Evolutionary conservation across 2,797 vertebrate genomes (phyloP), one percentile per base, ranked within the genome.

Genomic region (Micropoecilia bifurca): DNA sequence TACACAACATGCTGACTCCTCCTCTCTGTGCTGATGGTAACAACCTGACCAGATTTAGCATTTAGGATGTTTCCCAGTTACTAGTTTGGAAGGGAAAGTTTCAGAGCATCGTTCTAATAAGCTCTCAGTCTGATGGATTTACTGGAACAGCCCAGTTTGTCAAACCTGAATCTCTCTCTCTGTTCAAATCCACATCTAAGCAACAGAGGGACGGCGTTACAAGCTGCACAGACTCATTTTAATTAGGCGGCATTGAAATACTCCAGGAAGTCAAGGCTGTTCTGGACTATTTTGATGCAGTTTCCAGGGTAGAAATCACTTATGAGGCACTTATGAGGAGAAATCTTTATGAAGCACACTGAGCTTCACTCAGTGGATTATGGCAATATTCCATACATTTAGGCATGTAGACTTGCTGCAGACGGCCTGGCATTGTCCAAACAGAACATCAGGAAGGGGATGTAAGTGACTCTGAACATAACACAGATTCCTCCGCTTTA

Each of bases 1-100:
- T 13, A 53, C 71, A 48, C 45, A 77, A 61, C 48, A 59, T 43
- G 71, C 30, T 73, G 74, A 68, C 74, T 68, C 25, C 8, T 66
- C 75, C 41, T 20, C 30, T 43, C 41, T 43, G 63, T 25, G 16
- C 16, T 12, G 7, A 22, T 25, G 36, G 20, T 13, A 69, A 69
- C 22, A 43, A 69, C 66, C 22, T 53, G 48, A 7, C 50, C 68
- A 50, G 7, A 16, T 53, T 45, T 53, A 73, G 57, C 45, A 28
- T 47, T 50, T 28, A 28, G 10, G 61, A 28, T 28, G 46, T 41
- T 66, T 33, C 33, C 39, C 57, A 50, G 18, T 18, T 13, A n/a
- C 36, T 22, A 4, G 20, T 41, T 68, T 41, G 39, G 20, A 68
- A 41, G 33, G 59, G 1, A 36, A 63, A 41, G 55, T 55, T 55